Percentiles rank a stretch among this genome's conserved stretches.
Conservation (phyloP, 1,140 invertebrate species). For the Drosophila prosaltans region DNA sequence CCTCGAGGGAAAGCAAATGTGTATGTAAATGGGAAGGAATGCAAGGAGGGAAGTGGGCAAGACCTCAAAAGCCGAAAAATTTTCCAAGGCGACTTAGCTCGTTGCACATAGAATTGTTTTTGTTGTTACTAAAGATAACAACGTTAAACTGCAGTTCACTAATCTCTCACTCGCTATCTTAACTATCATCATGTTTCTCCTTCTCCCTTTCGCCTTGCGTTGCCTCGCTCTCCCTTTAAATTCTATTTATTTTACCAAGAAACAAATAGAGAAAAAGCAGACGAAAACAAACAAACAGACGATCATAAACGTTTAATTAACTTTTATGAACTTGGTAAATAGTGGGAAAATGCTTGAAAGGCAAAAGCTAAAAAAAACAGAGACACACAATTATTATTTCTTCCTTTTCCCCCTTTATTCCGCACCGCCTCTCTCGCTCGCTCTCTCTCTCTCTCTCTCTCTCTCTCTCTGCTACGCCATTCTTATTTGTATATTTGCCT, state of each 20-base stretch:
- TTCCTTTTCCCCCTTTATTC: constrained; percentile 19
- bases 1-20: constrained; percentile 14
- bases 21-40: background rate
- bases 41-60: background rate
- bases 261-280: constrained; percentile 61
- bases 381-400: constrained; percentile 35
- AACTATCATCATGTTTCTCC: constrained; percentile 13
- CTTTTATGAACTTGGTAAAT: constrained; percentile 78
- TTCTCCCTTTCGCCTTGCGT: constrained; percentile 26
- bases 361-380: constrained; percentile 36
- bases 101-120: constrained; percentile 41
- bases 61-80: constrained; percentile 20
- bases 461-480: constrained; percentile 11
- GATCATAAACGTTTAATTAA: constrained; percentile 81
- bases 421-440: constrained; percentile 27
- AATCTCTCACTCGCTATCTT: constrained; percentile 57
- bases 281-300: constrained; percentile 39
- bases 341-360: constrained; percentile 58
- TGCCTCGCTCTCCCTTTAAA: constrained; percentile 24
- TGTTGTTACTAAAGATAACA: constrained; percentile 20
- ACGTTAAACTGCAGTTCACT: constrained; percentile 56
- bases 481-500: constrained; percentile 42
- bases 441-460: too few relatives aligned
- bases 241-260: constrained; percentile 72
- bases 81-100: constrained; percentile 26